A percentile compares a stretch with the other conserved stretches of the same genome.
phyloP scores from a whole-genome alignment of 2,797 vertebrate genomes.

The Karalla daura region DNA sequence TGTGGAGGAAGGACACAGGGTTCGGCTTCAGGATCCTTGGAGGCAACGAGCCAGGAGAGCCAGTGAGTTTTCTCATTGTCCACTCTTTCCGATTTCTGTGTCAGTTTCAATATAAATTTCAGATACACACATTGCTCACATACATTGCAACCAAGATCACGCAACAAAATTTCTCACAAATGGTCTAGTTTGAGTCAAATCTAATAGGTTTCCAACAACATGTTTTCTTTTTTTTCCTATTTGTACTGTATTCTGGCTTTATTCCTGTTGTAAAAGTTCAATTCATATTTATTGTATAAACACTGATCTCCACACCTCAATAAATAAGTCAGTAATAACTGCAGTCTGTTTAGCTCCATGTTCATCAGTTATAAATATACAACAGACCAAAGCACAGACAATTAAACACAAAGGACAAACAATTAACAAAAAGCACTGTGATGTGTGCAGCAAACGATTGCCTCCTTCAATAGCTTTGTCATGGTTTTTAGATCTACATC shows the following conservation, averaged over 20 bases:
- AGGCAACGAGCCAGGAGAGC: constrained; percentile 98
- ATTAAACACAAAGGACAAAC: too few relatives aligned
- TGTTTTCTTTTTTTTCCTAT: constrained; percentile 20
- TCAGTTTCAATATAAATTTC: too few relatives aligned
- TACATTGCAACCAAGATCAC: too few relatives aligned
- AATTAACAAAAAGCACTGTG: too few relatives aligned
- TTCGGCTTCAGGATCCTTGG: constrained; percentile 99
- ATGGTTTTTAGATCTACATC: constrained; percentile 92
- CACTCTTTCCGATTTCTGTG: constrained; percentile 7
- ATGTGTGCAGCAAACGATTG: too few relatives aligned
- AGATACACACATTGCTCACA: too few relatives aligned
- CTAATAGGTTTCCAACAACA: not conserved
- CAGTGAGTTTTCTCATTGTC: constrained; percentile 84
- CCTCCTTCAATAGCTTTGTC: not conserved
- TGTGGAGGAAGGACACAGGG: constrained; percentile 99
- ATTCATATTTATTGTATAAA: not conserved
- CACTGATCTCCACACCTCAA: not conserved
- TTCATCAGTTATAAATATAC: too few relatives aligned
- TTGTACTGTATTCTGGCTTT: not conserved
- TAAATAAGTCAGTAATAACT: too few relatives aligned
- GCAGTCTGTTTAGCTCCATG: too few relatives aligned
- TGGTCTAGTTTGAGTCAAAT: constrained; percentile 11
- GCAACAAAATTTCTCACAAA: too few relatives aligned
- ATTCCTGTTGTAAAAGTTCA: constrained; percentile 1
- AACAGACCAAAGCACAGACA: too few relatives aligned